phyloP scores from a whole-genome alignment of 2,113 vertebrate species.

The Bubo bubo region DNA sequence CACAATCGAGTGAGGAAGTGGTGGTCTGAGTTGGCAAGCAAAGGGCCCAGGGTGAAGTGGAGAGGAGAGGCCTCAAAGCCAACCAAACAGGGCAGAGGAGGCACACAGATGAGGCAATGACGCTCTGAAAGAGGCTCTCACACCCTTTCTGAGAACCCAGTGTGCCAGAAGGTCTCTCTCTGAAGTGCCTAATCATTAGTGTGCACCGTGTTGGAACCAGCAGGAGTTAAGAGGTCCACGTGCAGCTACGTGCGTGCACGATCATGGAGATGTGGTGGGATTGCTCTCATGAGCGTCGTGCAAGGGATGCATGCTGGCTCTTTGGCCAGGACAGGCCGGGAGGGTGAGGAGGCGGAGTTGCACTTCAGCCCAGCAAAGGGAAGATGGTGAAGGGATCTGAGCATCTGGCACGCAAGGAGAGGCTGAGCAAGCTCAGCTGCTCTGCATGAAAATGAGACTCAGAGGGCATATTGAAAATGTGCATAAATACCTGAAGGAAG shows the following conservation, averaged over 20 bases:
- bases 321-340: background rate
- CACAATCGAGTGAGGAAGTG: background rate
- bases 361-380: background rate
- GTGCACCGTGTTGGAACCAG: background rate
- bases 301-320: background rate
- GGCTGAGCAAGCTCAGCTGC: background rate
- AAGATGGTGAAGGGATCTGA: background rate
- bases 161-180: background rate
- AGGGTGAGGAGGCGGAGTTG: background rate
- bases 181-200: background rate
- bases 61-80: background rate
- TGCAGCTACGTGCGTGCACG: background rate
- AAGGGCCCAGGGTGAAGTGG: background rate
- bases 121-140: background rate
- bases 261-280: fast-evolving
- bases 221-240: background rate
- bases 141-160: background rate
- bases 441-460: background rate
- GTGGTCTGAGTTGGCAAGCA: background rate
- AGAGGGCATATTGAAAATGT: fast-evolving
- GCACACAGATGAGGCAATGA: background rate
- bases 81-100: background rate
- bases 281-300: fast-evolving
- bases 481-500: background rate
- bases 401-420: background rate